These are phyloP conservation scores for Gavia stellata DNA, from an alignment of 2,113 vertebrate species.

Conservation along the genomic window DNA sequence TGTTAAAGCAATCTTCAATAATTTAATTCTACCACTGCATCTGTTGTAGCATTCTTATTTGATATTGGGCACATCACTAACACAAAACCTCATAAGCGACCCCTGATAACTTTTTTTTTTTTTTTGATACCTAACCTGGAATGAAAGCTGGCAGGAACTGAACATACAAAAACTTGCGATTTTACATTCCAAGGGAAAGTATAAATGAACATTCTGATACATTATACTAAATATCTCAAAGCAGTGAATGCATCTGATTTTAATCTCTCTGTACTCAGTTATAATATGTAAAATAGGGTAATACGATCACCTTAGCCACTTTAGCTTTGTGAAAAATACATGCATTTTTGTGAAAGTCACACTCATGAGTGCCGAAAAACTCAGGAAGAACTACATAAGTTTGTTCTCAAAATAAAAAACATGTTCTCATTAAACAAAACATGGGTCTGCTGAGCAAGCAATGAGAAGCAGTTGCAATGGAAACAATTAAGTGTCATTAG, in stretches of 20 bases:
- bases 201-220: background rate
- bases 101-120: background rate
- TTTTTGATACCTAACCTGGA: background rate
- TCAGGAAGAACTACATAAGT: fast-evolving
- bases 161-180: background rate
- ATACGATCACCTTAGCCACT: background rate
- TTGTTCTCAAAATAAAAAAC: background rate
- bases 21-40: background rate
- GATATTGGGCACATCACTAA: background rate
- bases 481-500: background rate
- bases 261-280: background rate
- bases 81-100: background rate
- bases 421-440: background rate
- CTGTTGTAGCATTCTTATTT: background rate
- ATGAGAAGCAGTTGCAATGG: background rate
- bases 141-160: background rate
- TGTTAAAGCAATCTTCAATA: background rate
- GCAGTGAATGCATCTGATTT: background rate
- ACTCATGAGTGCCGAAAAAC: background rate
- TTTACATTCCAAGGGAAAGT: background rate
- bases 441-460: background rate
- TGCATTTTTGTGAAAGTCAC: background rate
- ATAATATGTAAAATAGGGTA: background rate
- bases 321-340: background rate
- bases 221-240: background rate